Evolutionary conservation across 1,140 invertebrate species (phyloP).

Genomic region (Leptopilina clavipes): DNA sequence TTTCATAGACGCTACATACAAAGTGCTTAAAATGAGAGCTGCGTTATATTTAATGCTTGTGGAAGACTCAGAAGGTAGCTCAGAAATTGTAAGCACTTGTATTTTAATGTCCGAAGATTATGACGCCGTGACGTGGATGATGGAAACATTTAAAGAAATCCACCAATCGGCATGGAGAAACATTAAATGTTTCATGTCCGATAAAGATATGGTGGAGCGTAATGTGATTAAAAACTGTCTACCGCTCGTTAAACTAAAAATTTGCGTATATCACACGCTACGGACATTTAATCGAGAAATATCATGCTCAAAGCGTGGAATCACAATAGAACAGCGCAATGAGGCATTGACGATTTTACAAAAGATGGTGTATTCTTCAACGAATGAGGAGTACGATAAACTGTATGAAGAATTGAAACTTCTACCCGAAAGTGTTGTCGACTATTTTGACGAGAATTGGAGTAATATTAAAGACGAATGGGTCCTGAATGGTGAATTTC

Average conservation of each 20-base stretch:
- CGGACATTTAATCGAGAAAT: no score
- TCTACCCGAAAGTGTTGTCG: not conserved
- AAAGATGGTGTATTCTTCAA: no score
- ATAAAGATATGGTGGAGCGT: constrained; percentile 44
- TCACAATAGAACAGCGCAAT: no score
- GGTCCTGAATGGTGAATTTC: not conserved
- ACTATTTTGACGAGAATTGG: not conserved
- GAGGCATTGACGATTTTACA: no score
- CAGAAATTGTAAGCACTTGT: constrained; percentile 30
- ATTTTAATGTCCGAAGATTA: constrained; percentile 35
- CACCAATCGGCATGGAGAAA: constrained; percentile 30
- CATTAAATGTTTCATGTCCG: constrained; percentile 42
- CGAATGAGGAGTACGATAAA: no score
- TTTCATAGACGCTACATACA: constrained; percentile 47
- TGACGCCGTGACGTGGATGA: constrained; percentile 10
- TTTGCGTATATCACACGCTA: no score
- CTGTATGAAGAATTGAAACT: no score
- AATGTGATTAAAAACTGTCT: constrained; percentile 32
- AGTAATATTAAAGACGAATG: not conserved
- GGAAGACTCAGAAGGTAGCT: constrained; percentile 40
- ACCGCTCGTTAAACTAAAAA: no score
- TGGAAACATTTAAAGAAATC: constrained; percentile 36
- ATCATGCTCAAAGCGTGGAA: no score
- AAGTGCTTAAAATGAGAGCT: constrained; percentile 37
- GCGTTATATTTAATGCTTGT: constrained; percentile 40